A percentile compares a stretch with the other conserved stretches of the same genome.
phyloP scores from a whole-genome alignment of 2,888 invertebrate species.

The Nipponacmea schrenckii region DNA sequence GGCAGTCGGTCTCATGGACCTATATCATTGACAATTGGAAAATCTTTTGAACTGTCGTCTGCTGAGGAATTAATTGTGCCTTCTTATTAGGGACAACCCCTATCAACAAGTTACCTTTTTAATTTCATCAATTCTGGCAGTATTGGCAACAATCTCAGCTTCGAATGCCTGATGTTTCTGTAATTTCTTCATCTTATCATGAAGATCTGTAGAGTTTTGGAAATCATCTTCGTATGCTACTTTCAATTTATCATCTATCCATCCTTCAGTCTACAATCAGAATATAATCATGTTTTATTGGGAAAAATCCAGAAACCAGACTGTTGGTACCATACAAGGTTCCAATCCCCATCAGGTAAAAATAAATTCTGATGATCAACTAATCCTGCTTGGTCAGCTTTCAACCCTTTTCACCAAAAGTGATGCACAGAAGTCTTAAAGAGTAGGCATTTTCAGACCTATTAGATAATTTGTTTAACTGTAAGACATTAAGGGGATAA shows the following conservation, averaged over 20 bases:
- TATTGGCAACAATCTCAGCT: constrained; percentile 71
- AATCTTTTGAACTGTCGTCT: too few species aligned
- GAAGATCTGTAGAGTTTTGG: constrained; percentile 82
- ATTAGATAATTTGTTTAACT: too few species aligned
- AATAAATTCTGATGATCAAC: too few species aligned
- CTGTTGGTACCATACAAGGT: not conserved
- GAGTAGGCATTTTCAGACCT: too few species aligned
- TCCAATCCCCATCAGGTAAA: too few species aligned
- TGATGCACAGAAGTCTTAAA: not conserved
- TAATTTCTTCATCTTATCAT: constrained; percentile 85
- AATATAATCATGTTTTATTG: not conserved
- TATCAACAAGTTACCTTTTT: constrained; percentile 67
- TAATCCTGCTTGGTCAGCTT: too few species aligned
- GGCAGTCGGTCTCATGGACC: too few species aligned
- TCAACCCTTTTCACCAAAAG: too few species aligned
- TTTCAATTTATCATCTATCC: constrained; percentile 92
- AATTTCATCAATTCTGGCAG: constrained; percentile 85
- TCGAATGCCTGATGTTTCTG: constrained; percentile 71
- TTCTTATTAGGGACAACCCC: too few species aligned
- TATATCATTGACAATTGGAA: too few species aligned
- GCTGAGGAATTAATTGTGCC: too few species aligned
- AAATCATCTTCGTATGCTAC: constrained; percentile 82
- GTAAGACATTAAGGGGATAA: too few species aligned
- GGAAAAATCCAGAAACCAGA: not conserved
- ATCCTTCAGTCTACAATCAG: constrained; percentile 76